A percentile compares a stretch with the other conserved stretches of the same genome.
Evolutionary conservation across 2,797 vertebrate species (phyloP).

Genomic region (Falco naumanni): DNA sequence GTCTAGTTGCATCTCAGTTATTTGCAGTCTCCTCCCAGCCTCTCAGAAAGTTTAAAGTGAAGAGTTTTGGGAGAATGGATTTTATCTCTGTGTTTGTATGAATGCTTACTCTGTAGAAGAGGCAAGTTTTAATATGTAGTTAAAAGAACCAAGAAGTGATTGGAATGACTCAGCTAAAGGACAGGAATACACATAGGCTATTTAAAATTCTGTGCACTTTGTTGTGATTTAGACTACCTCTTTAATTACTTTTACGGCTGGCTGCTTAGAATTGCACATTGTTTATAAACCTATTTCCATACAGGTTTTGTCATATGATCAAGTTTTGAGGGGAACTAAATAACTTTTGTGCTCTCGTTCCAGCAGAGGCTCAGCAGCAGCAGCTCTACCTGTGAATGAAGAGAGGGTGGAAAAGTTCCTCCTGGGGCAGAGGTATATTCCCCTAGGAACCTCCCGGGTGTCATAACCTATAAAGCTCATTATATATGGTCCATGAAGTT

Average conservation of each 20-base stretch:
- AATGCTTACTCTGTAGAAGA: neutral
- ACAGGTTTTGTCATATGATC: constrained; percentile 24
- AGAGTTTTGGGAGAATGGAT: neutral
- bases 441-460: neutral
- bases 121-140: neutral
- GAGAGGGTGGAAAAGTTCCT: neutral
- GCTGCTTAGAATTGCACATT: constrained; percentile 41
- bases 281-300: constrained; percentile 44
- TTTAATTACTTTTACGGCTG: constrained; percentile 75
- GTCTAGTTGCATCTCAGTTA: neutral
- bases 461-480: neutral
- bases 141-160: constrained; percentile 15
- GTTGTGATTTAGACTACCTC: constrained; percentile 70
- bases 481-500: neutral
- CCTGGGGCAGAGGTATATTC: neutral
- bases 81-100: neutral
- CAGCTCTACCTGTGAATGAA: neutral
- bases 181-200: neutral
- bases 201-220: constrained; percentile 65
- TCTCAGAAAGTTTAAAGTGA: neutral
- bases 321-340: neutral
- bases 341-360: neutral
- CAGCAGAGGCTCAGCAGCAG: neutral
- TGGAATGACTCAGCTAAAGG: neutral
- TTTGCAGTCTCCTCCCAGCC: neutral